Base-by-base conservation (phyloP, 2,797 vertebrate species). In the Miichthys miiuy region DNA sequence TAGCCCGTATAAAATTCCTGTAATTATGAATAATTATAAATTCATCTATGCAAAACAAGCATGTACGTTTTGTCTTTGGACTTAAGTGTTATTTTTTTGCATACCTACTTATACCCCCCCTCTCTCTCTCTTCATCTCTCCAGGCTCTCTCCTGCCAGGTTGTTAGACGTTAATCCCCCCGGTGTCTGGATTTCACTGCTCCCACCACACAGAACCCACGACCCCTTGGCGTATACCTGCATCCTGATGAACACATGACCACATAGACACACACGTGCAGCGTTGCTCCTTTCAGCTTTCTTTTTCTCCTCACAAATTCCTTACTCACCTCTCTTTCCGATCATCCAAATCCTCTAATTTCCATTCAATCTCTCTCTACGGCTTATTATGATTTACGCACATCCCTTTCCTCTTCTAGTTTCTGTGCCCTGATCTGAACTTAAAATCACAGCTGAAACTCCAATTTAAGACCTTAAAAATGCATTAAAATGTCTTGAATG, bases 161-260 rank as follows among this genome's bases (percentile, higher is more conserved):
- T 77, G 73, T 65, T 81, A 80, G 79, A 86, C 42, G 62, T 69
- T 92, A 90, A 91, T 91, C 87, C 83, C 75, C 77, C 75, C 56
- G 41, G 60, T 79, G 89, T 90, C 75, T 91, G 72, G 58, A 75
- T 85, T 82, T 89, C 85, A 91, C 88, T 76, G 71, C 84, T 87
- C 79, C 63, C 77, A 62, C 62, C 12, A 47, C 50, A 54, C 46
- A 25, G 72, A 63, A 72, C 64, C 76, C 48, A 41, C 9, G 3
- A 51, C 68, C 81, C 48, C 60, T 82, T 51, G 46, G 42, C 27
- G 5, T 46, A 62, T 10, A 77, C 64, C 27, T n/a, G 34, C 76
- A 73, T 77, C 71, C 80, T 74, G 8, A 38, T 38, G 34, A 38
- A 82, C 73, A 58, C 64, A 55, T 30, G 42, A 80, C 72, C 55